Conservation (phyloP, 2,797 vertebrate genomes). For the Natrix natrix region DNA sequence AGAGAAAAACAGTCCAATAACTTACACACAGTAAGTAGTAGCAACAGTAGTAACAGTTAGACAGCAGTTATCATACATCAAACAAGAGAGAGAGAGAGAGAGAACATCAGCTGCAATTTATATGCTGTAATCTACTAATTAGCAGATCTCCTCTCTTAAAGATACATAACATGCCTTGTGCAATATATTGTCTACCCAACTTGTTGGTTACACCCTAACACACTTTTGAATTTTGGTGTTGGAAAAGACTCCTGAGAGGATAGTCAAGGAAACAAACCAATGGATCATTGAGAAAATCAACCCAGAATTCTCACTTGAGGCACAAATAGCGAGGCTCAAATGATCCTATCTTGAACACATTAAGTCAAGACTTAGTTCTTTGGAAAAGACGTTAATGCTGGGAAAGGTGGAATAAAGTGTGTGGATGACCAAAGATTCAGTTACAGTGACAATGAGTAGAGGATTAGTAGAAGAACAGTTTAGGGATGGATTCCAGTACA, state of each 20-base stretch:
- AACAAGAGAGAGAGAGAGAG: too few relatives aligned
- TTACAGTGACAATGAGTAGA: not conserved
- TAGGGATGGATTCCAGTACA: not conserved
- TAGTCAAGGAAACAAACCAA: not conserved
- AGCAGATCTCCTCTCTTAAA: too few relatives aligned
- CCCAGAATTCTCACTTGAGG: not conserved
- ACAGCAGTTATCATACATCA: too few relatives aligned
- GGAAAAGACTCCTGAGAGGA: not conserved
- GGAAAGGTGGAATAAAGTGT: not conserved
- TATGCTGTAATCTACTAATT: too few relatives aligned
- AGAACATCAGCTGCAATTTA: too few relatives aligned
- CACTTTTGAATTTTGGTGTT: not conserved
- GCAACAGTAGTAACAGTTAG: too few relatives aligned
- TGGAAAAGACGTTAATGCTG: not conserved
- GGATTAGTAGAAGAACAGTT: not conserved
- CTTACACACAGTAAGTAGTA: too few relatives aligned
- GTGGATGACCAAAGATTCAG: not conserved
- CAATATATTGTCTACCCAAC: too few relatives aligned
- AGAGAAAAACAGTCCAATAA: too few relatives aligned
- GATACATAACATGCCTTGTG: too few relatives aligned
- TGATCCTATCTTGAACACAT: not conserved
- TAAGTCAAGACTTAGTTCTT: not conserved
- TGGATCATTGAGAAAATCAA: not conserved
- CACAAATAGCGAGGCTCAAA: not conserved
- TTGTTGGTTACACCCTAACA: too few relatives aligned